Evolutionary conservation across 2,888 invertebrate genomes (phyloP), one percentile per base, ranked within the genome.

Genomic region (Caenorhabditis parvicauda): DNA sequence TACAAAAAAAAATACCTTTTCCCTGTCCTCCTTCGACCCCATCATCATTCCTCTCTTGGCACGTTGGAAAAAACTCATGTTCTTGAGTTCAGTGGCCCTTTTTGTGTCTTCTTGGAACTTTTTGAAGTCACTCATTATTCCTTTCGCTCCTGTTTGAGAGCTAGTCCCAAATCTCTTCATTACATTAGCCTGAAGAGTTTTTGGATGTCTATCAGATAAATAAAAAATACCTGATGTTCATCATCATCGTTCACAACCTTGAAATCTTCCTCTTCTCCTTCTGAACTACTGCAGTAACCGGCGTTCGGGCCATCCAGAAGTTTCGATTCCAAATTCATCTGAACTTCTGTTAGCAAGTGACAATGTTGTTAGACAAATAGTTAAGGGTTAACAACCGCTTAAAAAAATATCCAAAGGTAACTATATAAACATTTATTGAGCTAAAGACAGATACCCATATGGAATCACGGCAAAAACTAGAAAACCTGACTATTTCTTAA

Each of bases 221-320:
- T 7, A 42, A 6, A 6, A 21, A 5, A 5, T 21, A 54, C 59
- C 45, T 70, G 67, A 50, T 70, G 70, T 17, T 60, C 54, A 43
- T 70, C 70, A 3, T 67, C 70, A 44, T 70, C 67, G 29, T 65
- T 67, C 1, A 59, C 65, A 19, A 67, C 70, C 39, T 61, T 61
- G 54, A 65, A 70, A 35, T 61, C 64, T n/a, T 63, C 68, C 7
- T 65, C 70, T 53, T 79, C 79, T n/a, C 73, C 77, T 24, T 79
- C 79, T 5, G 78, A 79, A 45, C 71, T 71, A 46, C 76, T 76
- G 57, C 79, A 79, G 61, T 79, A 79, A 7, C 79, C 79, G 1
- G 72, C 79, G 28, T 56, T 63, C 44, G 71, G 72, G 2, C 77
- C 79, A 47, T 79, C 77, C 19, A 79, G 59, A 43, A 76, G 56